These are phyloP conservation scores for Thunnus thynnus DNA, from an alignment of 2,113 vertebrate genomes.

Conservation along the genomic window DNA sequence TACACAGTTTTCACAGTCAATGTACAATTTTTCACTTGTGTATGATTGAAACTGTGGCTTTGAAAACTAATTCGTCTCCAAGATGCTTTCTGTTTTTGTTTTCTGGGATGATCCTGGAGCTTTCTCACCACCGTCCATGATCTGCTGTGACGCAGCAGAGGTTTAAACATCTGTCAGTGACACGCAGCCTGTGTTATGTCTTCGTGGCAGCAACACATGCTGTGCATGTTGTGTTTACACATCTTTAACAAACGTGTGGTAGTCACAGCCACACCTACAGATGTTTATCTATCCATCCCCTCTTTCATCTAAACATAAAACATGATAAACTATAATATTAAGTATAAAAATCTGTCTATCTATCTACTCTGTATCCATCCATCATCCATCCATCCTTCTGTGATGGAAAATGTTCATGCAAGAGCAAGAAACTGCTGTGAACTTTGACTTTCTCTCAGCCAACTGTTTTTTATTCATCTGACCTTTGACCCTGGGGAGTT, in stretches of 20 bases:
- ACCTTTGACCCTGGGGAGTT: constrained; percentile 15
- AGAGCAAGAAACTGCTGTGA: background rate
- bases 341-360: background rate
- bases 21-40: too few relatives aligned
- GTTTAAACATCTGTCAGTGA: constrained; percentile 3
- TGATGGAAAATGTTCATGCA: too few relatives aligned
- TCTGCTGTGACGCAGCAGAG: background rate
- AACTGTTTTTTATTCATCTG: background rate
- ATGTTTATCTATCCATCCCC: background rate
- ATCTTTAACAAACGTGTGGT: constrained; percentile 9
- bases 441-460: background rate
- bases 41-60: too few relatives aligned
- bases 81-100: background rate
- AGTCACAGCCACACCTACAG: background rate
- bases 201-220: background rate
- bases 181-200: background rate
- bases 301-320: too few relatives aligned
- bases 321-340: too few relatives aligned
- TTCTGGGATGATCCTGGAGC: background rate
- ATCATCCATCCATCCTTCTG: background rate
- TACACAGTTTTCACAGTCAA: background rate
- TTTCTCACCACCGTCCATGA: background rate
- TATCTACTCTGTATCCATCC: background rate
- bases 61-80: background rate
- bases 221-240: background rate